phyloP scores from a whole-genome alignment of 1,140 invertebrate species.

The Drosophila ercepeae region DNA sequence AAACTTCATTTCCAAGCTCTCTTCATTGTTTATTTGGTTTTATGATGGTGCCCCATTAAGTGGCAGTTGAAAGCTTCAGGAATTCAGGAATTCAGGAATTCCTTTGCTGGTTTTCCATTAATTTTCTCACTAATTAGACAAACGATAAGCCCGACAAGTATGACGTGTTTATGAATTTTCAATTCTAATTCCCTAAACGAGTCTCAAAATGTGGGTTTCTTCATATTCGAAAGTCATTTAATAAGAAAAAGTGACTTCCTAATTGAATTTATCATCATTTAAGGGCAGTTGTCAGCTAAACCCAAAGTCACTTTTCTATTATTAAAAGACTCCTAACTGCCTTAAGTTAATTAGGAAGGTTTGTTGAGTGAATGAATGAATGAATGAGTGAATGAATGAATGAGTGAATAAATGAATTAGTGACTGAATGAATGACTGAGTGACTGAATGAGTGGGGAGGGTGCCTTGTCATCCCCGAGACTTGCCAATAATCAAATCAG shows the following conservation, averaged over 20 bases:
- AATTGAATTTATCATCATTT: not conserved
- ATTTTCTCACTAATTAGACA: not conserved
- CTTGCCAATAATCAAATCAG: constrained; percentile 68
- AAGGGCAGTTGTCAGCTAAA: not conserved
- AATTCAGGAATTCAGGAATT: too few species aligned
- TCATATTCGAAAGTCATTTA: too few species aligned
- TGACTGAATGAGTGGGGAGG: not conserved
- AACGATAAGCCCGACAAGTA: not conserved
- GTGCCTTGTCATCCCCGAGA: not conserved
- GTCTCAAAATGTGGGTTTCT: not conserved
- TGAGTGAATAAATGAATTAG: not conserved
- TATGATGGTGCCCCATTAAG: too few species aligned
- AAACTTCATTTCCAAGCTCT: not conserved
- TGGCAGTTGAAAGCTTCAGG: too few species aligned
- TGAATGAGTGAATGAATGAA: not conserved
- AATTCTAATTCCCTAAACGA: too few species aligned
- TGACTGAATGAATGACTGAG: not conserved
- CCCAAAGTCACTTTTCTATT: not conserved
- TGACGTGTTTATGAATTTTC: not conserved
- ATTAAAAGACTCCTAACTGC: not conserved
- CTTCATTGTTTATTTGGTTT: not conserved
- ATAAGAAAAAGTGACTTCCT: too few species aligned
- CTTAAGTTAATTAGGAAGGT: constrained; percentile 34
- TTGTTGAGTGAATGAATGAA: not conserved
- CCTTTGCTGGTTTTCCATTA: not conserved